These are phyloP conservation scores for Mallotus villosus DNA, from an alignment of 2,797 vertebrate genomes.

Conservation along the genomic window DNA sequence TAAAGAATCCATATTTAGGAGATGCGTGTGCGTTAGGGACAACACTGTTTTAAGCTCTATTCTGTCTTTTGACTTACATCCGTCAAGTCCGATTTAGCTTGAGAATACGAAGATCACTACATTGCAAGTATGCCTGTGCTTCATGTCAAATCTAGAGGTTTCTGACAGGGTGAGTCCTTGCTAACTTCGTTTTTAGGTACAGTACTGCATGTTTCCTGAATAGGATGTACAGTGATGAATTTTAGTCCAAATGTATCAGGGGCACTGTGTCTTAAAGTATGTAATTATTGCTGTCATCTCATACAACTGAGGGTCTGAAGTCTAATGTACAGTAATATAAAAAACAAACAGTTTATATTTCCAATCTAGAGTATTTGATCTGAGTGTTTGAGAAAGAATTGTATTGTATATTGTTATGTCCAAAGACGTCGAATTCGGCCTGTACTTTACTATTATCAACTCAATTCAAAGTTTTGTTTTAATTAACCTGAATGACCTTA, in stretches of 20 bases:
- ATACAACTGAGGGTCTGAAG: slow-evolving; percentile 24
- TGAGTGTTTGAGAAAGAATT: slow-evolving; percentile 30
- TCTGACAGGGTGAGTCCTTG: slow-evolving; percentile 23
- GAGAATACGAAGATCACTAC: slow-evolving; percentile 29
- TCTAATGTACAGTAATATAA: slow-evolving; percentile 44
- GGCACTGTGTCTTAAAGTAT: slow-evolving; percentile 31
- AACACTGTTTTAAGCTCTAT: not conserved
- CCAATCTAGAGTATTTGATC: slow-evolving; percentile 27
- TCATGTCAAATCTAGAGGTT: slow-evolving; percentile 26
- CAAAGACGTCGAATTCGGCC: slow-evolving; percentile 6
- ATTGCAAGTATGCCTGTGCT: slow-evolving; percentile 32
- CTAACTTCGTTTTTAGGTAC: slow-evolving; percentile 33
- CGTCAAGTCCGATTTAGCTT: not conserved
- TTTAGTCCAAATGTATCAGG: slow-evolving; percentile 25
- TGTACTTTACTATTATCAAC: slow-evolving; percentile 8
- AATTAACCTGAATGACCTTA: not conserved
- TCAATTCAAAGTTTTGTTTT: slow-evolving; percentile 3
- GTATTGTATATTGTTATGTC: slow-evolving; percentile 15
- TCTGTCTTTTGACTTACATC: not conserved
- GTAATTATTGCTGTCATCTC: slow-evolving; percentile 20
- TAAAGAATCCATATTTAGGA: slow-evolving; percentile 24
- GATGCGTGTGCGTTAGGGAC: slow-evolving; percentile 4
- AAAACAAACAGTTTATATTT: slow-evolving; percentile 46
- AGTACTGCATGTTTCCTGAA: slow-evolving; percentile 44
- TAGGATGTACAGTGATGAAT: slow-evolving; percentile 28